These are phyloP conservation scores for Agrochola macilenta DNA, from an alignment of 2,888 invertebrate species.

Conservation along the genomic window DNA sequence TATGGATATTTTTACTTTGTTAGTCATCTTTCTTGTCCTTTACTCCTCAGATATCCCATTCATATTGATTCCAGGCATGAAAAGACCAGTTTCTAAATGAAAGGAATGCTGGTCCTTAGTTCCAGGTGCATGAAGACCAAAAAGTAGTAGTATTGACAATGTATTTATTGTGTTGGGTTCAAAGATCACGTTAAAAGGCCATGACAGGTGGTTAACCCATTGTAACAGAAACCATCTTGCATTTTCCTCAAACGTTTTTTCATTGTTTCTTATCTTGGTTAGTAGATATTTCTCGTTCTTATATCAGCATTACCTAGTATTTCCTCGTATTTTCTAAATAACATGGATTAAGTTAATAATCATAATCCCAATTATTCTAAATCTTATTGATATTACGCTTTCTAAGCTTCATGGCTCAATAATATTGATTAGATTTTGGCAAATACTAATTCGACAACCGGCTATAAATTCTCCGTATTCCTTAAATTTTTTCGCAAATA, in stretches of 20 bases:
- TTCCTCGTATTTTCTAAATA: background rate
- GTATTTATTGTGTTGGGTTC: constrained; percentile 30
- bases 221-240: background rate
- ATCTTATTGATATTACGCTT: constrained; percentile 17
- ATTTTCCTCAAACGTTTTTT: constrained; percentile 34
- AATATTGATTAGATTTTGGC: constrained; percentile 13
- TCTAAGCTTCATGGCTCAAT: constrained; percentile 14
- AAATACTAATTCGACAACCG: background rate
- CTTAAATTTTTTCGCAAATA: background rate
- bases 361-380: constrained; percentile 8
- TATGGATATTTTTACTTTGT: constrained; percentile 17
- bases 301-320: background rate
- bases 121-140: background rate
- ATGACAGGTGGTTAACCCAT: constrained; percentile 28
- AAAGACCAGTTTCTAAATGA: background rate
- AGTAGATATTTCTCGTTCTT: background rate
- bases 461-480: background rate
- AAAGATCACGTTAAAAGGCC: constrained; percentile 26
- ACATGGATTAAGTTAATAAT: constrained; percentile 17
- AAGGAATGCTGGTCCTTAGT: background rate
- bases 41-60: background rate
- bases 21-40: background rate
- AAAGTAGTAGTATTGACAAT: constrained; percentile 13
- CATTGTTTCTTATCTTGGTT: constrained; percentile 18
- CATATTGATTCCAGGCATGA: background rate